Conservation (phyloP, 2,113 vertebrate genomes). For the Phrynosoma platyrhinos region DNA sequence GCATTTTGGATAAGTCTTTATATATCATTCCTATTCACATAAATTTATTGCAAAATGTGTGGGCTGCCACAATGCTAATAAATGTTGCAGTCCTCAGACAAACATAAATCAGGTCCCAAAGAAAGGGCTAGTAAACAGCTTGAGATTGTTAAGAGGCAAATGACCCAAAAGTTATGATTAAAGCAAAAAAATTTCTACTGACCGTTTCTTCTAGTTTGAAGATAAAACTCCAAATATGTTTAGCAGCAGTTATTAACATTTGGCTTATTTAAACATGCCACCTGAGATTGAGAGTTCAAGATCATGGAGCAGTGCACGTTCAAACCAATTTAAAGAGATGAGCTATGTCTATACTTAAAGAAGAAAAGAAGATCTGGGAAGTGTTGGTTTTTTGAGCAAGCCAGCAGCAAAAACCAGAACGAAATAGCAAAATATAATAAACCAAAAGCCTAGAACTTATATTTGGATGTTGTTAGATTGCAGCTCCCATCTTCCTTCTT, state of each 20-base stretch:
- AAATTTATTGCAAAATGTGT: rapidly evolving
- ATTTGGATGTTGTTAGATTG: neutral
- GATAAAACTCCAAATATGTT: neutral
- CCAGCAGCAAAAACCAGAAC: neutral
- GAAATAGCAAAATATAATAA: neutral
- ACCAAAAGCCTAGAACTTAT: neutral
- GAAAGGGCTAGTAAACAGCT: neutral
- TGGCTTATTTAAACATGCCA: slow-evolving; percentile 36
- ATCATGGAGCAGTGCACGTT: slow-evolving; percentile 34
- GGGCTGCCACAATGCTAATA: slow-evolving; percentile 9
- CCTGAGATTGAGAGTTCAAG: slow-evolving; percentile 24
- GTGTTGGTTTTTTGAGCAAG: neutral
- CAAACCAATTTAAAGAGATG: slow-evolving; percentile 29
- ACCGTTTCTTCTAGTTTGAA: slow-evolving; percentile 24
- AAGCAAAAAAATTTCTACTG: neutral
- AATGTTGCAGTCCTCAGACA: slow-evolving; percentile 1
- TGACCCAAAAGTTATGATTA: neutral
- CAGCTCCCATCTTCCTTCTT: neutral
- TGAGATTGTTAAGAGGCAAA: neutral
- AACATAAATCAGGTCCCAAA: neutral
- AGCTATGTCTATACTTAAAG: slow-evolving; percentile 32
- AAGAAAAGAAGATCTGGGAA: slow-evolving; percentile 24
- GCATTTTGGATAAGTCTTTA: no score
- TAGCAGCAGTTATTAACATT: slow-evolving; percentile 8
- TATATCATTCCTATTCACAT: neutral